Conservation (phyloP, 2,888 invertebrate genomes). For the Andrena minutula region DNA sequence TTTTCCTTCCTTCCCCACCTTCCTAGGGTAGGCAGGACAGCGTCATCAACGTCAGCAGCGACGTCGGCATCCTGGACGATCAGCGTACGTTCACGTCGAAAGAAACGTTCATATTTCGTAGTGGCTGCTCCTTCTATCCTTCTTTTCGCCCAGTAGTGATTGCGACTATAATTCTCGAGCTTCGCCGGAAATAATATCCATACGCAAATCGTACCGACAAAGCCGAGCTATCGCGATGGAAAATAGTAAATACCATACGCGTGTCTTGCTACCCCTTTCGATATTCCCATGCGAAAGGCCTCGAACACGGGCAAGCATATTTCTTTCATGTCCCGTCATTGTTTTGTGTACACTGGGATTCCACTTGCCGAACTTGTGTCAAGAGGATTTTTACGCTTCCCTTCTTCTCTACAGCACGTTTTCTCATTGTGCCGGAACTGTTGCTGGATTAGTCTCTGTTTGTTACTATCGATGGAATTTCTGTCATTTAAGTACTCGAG, state of each 20-base stretch:
- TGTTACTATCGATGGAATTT: background rate
- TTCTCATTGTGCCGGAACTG: background rate
- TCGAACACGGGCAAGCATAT: background rate
- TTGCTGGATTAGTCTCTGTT: background rate
- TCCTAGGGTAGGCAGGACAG: slow-evolving; percentile 46
- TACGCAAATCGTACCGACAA: background rate
- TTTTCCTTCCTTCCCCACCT: slow-evolving; percentile 31
- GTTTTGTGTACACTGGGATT: background rate
- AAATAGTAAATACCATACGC: slow-evolving; percentile 10
- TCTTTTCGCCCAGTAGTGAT: background rate
- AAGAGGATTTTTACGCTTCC: background rate
- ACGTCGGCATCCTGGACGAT: slow-evolving; percentile 59
- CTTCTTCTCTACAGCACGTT: background rate
- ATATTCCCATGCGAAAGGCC: background rate
- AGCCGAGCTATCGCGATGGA: background rate
- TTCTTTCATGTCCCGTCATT: background rate
- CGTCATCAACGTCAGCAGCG: slow-evolving; percentile 65
- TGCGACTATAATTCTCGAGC: background rate
- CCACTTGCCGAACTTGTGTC: background rate
- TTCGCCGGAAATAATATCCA: background rate
- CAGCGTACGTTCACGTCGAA: slow-evolving; percentile 62
- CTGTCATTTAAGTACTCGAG: background rate
- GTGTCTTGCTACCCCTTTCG: background rate
- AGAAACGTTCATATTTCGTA: slow-evolving; percentile 41
- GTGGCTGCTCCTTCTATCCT: slow-evolving; percentile 6